Evolutionary conservation across 1,140 invertebrate species (phyloP).

Genomic region (Mactra quadrangularis): DNA sequence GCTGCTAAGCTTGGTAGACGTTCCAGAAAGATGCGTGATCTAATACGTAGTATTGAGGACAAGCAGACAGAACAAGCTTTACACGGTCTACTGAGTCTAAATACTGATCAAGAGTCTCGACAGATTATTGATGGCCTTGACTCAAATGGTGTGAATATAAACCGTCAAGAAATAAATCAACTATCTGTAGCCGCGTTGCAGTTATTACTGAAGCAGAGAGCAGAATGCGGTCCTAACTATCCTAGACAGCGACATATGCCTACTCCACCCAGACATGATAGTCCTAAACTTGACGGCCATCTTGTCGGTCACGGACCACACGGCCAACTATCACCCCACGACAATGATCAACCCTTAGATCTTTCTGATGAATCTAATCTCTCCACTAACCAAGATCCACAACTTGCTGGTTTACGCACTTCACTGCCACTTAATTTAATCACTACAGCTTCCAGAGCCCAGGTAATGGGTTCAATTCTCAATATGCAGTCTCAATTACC

Average conservation of each 20-base stretch:
- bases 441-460: conserved; percentile 55
- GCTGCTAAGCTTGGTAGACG: conserved; percentile 83
- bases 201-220: conserved; percentile 76
- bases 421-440: conserved; percentile 59
- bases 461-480: conserved; percentile 46
- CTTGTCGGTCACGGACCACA: conserved; percentile 23
- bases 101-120: conserved; percentile 73
- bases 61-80: conserved; percentile 83
- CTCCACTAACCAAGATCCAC: conserved; percentile 46
- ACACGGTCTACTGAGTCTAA: conserved; percentile 82
- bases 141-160: conserved; percentile 46
- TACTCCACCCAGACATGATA: conserved; percentile 59
- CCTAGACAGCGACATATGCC: conserved; percentile 38
- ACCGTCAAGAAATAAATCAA: conserved; percentile 57
- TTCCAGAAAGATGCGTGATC: conserved; percentile 83
- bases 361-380: conserved; percentile 59
- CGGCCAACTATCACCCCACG: conserved; percentile 12
- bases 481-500: conserved; percentile 61
- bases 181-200: conserved; percentile 77
- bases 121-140: conserved; percentile 62
- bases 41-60: conserved; percentile 83
- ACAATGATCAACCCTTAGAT: conserved; percentile 57
- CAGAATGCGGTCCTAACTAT: conserved; percentile 66
- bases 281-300: conserved; percentile 47
- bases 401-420: conserved; percentile 38